Base-by-base conservation (phyloP, 2,797 vertebrate species). In the Coregonus ussuriensis region DNA sequence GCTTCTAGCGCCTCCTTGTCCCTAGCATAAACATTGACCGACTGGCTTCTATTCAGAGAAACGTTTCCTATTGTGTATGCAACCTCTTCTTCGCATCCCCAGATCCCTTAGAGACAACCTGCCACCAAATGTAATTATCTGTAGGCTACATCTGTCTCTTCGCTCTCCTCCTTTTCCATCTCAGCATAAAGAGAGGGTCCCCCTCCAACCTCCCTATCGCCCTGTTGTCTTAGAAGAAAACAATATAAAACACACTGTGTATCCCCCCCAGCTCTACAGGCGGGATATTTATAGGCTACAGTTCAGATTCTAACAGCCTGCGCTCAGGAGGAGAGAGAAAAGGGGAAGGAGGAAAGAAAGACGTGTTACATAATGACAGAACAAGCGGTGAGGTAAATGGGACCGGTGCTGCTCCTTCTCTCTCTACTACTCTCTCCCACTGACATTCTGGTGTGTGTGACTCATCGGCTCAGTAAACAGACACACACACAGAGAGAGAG, bases 231-330 rank as follows among this genome's bases (percentile, higher is more conserved):
- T 76, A 29, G 72, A 52, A 66, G 67, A 66, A 47, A 18, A 21
- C 72, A 33, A 68, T 86, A 83, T 81, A 84, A 81, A 78, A 77
- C 52, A 74, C 75, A 51, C 71, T 83, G 77, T 84, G 80, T 84
- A 3, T 59, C 7, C 85, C 83, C 85, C 77, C 76, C 51, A 72
- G 84, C 76, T 66, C 65, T 59, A 74, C 67, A 77, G 41, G 3
- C 71, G 82, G 83, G 67, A 84, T 91, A 89, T 89, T 88, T 81
- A 87, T 91, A 89, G 86, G 51, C 77, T 25, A 9, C 74, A 75
- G 75, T 84, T 84, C 83, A 84, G 80, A 87, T 88, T 83, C 72
- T 37, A 85, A 83, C 84, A 86, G 85, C 80, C 84, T 86, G 74
- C 67, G 66, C 76, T 75, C 74, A 53, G 71, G 68, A 79, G n/a